phyloP scores from a whole-genome alignment of 2,888 invertebrate species.

The Laothoe populi region DNA sequence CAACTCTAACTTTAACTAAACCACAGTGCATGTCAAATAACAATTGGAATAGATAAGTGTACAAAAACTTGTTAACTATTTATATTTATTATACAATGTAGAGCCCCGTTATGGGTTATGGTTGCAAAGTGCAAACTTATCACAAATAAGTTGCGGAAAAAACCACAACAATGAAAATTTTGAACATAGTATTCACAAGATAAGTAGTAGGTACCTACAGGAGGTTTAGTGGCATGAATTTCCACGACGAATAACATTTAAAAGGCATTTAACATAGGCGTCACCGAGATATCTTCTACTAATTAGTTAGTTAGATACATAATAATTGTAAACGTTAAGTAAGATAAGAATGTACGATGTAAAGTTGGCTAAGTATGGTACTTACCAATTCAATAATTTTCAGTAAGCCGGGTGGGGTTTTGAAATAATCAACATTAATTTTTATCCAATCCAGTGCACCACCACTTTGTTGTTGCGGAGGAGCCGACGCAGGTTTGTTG shows the following conservation, averaged over 20 bases:
- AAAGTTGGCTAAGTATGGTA: slow-evolving; percentile 26
- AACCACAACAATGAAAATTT: too few relatives aligned
- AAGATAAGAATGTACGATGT: slow-evolving; percentile 4
- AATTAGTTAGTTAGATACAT: slow-evolving; percentile 19
- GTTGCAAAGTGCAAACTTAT: too few relatives aligned
- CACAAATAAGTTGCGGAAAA: too few relatives aligned
- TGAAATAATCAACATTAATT: slow-evolving; percentile 92
- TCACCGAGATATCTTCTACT: slow-evolving; percentile 2
- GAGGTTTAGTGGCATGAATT: slow-evolving; percentile 11
- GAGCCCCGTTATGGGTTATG: too few relatives aligned
- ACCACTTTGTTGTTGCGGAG: slow-evolving; percentile 81
- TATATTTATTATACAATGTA: too few relatives aligned
- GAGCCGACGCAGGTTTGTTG: slow-evolving; percentile 80
- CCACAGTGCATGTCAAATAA: neutral
- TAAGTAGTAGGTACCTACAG: too few relatives aligned
- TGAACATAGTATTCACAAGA: too few relatives aligned
- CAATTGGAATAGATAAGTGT: too few relatives aligned
- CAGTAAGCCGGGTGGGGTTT: slow-evolving; percentile 91
- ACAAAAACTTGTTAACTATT: too few relatives aligned
- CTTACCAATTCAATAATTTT: slow-evolving; percentile 94
- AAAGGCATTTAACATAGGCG: neutral
- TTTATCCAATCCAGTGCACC: slow-evolving; percentile 88
- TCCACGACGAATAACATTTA: slow-evolving; percentile 1
- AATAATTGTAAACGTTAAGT: slow-evolving; percentile 1
- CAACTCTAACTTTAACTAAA: neutral